Conservation (phyloP, 35 echinoderm and acorn worm species). For the Apostichopus parvimensis region DNA sequence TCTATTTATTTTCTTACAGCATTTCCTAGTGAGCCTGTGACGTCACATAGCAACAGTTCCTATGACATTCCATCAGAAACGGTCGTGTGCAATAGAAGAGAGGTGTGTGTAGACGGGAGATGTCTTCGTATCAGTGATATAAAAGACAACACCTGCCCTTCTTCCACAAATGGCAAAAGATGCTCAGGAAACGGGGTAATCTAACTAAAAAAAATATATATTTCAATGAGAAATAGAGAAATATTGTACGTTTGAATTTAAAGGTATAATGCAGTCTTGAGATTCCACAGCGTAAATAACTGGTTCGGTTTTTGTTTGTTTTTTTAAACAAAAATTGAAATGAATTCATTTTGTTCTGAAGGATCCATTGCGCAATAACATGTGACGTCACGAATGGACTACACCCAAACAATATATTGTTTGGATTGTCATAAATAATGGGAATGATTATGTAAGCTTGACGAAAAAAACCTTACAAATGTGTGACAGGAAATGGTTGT, state of each 20-base stretch:
- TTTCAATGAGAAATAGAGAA: neutral
- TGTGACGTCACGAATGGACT: too few species aligned
- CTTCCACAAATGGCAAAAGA: neutral
- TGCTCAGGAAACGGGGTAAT: constrained; percentile 37
- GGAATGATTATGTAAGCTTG: too few species aligned
- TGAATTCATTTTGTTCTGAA: too few species aligned
- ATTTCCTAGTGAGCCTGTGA: constrained; percentile 44
- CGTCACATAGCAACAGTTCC: constrained; percentile 19
- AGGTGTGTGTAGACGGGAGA: constrained; percentile 29
- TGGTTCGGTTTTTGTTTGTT: too few species aligned
- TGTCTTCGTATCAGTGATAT: constrained; percentile 24
- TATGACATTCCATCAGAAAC: constrained; percentile 21
- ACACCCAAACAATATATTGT: too few species aligned
- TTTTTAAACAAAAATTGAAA: too few species aligned
- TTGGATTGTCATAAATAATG: too few species aligned
- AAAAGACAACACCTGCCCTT: neutral
- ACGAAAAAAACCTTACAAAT: too few species aligned
- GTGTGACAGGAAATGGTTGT: too few species aligned
- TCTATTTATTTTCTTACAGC: neutral
- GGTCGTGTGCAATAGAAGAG: constrained; percentile 24
- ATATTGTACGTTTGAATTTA: neutral
- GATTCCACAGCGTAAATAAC: too few species aligned
- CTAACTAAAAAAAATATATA: too few species aligned
- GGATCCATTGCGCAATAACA: too few species aligned
- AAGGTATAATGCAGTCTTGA: neutral